These are phyloP conservation scores for Laspeyria flexula DNA, from an alignment of 2,888 invertebrate genomes.

Conservation along the genomic window DNA sequence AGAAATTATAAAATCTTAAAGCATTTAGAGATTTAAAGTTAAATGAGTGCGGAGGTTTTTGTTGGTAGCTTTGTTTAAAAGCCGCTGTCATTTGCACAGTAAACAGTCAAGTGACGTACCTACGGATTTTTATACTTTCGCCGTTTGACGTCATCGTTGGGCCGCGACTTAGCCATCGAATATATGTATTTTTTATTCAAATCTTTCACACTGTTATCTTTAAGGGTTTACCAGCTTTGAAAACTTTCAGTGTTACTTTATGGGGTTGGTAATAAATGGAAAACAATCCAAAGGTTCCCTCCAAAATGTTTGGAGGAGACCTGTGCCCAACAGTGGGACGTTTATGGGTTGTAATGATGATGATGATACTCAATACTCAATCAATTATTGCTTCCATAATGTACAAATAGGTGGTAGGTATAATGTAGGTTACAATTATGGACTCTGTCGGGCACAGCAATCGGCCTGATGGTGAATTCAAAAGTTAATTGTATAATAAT, in stretches of 20 bases:
- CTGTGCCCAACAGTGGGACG: too few relatives aligned
- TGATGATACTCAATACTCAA: too few relatives aligned
- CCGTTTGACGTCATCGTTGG: conserved; percentile 34
- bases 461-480: too few relatives aligned
- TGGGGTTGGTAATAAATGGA: neutral
- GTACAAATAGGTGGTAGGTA: too few relatives aligned
- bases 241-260: neutral
- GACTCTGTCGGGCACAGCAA: too few relatives aligned
- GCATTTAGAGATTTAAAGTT: conserved; percentile 11
- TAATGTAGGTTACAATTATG: too few relatives aligned
- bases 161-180: neutral
- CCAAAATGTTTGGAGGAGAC: too few relatives aligned
- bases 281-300: too few relatives aligned
- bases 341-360: too few relatives aligned
- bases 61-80: conserved; percentile 21
- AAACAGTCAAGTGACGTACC: conserved; percentile 26
- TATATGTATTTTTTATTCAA: conserved; percentile 1
- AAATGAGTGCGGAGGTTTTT: conserved; percentile 10
- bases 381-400: too few relatives aligned
- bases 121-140: conserved; percentile 31
- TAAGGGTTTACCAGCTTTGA: neutral
- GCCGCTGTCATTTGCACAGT: conserved; percentile 42
- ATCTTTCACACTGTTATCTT: neutral
- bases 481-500: too few relatives aligned
- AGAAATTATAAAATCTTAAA: conserved; percentile 4